Conservation (phyloP, 2,113 vertebrate species). For the Elaphurus davidianus region DNA sequence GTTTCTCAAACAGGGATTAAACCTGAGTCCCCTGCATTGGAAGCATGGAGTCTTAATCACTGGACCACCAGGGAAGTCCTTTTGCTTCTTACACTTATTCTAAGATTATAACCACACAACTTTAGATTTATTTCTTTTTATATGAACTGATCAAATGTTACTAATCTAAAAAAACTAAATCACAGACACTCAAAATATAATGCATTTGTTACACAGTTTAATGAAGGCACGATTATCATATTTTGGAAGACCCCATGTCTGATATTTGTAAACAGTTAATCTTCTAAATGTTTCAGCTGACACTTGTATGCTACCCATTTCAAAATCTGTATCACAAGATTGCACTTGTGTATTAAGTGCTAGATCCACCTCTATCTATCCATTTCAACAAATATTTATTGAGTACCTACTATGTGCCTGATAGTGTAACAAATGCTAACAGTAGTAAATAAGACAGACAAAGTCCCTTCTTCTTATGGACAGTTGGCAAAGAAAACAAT, state of each 20-base stretch:
- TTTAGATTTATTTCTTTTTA: conserved; percentile 19
- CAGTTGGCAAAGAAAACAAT: not conserved
- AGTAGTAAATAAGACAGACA: not conserved
- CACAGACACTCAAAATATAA: conserved; percentile 27
- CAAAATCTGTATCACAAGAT: not conserved
- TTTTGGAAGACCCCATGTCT: not conserved
- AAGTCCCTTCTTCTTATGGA: not conserved
- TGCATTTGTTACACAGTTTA: not conserved
- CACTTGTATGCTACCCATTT: not conserved
- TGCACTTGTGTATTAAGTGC: not conserved
- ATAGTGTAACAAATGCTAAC: not conserved
- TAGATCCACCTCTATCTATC: not conserved
- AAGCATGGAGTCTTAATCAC: not conserved
- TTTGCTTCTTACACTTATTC: not conserved
- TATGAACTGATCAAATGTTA: not conserved
- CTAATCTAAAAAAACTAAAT: not conserved
- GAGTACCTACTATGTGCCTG: not conserved
- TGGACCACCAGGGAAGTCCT: not conserved
- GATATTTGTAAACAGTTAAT: not conserved
- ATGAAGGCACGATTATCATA: not conserved
- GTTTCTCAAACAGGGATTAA: not conserved
- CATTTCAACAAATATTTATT: not conserved
- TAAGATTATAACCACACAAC: not conserved
- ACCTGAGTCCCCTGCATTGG: not conserved
- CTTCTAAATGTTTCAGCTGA: conserved; percentile 20